phyloP scores from a whole-genome alignment of 2,797 vertebrate species.

The Adelosebastes latens region DNA sequence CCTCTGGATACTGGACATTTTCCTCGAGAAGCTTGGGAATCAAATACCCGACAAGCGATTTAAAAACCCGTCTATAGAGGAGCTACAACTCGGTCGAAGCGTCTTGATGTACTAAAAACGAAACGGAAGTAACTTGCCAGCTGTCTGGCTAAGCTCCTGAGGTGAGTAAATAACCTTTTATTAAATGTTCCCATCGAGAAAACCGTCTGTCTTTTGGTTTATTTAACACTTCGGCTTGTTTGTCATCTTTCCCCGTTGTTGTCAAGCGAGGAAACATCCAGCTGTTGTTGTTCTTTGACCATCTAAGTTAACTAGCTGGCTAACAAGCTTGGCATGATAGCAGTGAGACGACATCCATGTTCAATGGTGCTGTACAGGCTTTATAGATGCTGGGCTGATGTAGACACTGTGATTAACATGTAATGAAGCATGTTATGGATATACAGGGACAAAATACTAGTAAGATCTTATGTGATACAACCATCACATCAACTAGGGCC shows the following conservation, averaged over 20 bases:
- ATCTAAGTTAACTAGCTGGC: neutral
- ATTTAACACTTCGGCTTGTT: fast-evolving
- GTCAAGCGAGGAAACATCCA: neutral
- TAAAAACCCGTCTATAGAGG: neutral
- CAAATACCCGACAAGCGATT: neutral
- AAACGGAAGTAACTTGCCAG: constrained; percentile 83
- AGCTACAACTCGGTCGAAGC: constrained; percentile 19
- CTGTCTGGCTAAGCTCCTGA: constrained; percentile 72
- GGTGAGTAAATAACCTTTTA: constrained; percentile 69
- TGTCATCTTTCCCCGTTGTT: neutral
- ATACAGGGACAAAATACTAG: neutral
- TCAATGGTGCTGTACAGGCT: neutral
- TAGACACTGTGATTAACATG: neutral
- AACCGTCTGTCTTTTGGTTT: neutral
- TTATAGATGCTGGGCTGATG: neutral
- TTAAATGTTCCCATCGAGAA: neutral
- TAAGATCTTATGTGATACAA: neutral
- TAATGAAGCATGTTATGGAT: neutral
- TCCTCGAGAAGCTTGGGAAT: neutral
- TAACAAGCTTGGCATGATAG: constrained; percentile 14
- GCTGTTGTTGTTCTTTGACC: neutral
- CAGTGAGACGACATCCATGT: neutral
- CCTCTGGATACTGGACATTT: neutral
- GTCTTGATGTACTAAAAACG: constrained; percentile 72
- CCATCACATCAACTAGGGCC: neutral